Conservation (phyloP, 2,113 vertebrate species). For the Perca schrenkii region DNA sequence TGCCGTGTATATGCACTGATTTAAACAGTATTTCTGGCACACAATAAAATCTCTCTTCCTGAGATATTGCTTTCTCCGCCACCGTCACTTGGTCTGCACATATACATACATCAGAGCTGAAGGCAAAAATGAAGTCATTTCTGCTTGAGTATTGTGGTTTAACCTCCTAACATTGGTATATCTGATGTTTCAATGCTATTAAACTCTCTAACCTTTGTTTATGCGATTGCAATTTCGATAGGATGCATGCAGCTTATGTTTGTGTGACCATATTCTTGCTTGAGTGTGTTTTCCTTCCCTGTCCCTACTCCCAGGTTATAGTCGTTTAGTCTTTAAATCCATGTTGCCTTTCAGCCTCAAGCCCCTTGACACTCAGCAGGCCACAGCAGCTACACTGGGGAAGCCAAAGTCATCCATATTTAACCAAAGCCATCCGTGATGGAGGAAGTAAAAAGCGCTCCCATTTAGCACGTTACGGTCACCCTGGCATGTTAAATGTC, state of each 20-base stretch:
- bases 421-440: constrained; percentile 49
- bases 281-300: not conserved
- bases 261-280: not conserved
- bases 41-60: constrained; percentile 21
- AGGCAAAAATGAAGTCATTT: constrained; percentile 25
- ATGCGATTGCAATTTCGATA: not conserved
- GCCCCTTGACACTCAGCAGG: constrained; percentile 10
- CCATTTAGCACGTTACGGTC: constrained; percentile 35
- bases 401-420: constrained; percentile 46
- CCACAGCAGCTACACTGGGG: not conserved
- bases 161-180: not conserved
- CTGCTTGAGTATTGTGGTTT: not conserved
- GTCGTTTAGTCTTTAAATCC: constrained; percentile 29
- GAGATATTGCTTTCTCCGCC: constrained; percentile 20
- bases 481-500: constrained; percentile 1
- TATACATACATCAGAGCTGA: constrained; percentile 7
- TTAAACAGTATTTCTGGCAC: not conserved
- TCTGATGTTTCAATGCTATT: constrained; percentile 37
- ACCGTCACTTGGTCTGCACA: constrained; percentile 4
- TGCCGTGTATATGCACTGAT: not conserved
- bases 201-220: constrained; percentile 36
- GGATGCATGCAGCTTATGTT: not conserved
- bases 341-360: constrained; percentile 32
- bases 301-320: constrained; percentile 6
- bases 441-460: constrained; percentile 11